A percentile compares a stretch with the other conserved stretches of the same genome.
Evolutionary conservation across 1,140 invertebrate species (phyloP).

Genomic region (Asobara japonica): DNA sequence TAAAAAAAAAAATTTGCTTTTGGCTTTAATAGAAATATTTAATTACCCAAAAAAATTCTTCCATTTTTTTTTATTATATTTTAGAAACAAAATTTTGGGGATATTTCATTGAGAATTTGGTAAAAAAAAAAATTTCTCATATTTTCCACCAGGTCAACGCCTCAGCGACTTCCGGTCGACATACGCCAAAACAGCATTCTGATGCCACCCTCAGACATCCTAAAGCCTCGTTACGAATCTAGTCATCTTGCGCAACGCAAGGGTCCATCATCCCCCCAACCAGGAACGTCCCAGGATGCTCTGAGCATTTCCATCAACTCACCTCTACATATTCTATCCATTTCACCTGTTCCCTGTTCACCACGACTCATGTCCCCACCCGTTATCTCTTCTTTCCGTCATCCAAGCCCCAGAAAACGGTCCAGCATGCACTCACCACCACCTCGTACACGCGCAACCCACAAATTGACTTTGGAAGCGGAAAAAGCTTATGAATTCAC

Average conservation of each 20-base stretch:
- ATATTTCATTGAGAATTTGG: no score
- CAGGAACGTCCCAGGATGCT: constrained; percentile 52
- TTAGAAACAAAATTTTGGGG: no score
- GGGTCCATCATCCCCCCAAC: constrained; percentile 55
- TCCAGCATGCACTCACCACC: constrained; percentile 56
- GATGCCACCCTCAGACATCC: constrained; percentile 61
- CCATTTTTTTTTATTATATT: no score
- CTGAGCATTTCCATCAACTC: constrained; percentile 51
- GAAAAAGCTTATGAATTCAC: constrained; percentile 88
- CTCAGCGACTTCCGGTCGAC: constrained; percentile 60
- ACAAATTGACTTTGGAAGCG: constrained; percentile 65
- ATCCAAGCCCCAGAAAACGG: constrained; percentile 54
- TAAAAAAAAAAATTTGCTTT: no score
- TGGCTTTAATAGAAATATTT: no score
- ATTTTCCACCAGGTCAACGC: constrained; percentile 56
- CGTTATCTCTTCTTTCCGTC: constrained; percentile 53
- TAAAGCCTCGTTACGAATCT: constrained; percentile 59
- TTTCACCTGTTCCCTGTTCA: constrained; percentile 57
- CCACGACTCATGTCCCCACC: constrained; percentile 61
- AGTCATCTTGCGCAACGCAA: constrained; percentile 19
- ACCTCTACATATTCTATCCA: constrained; percentile 56
- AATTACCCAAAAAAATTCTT: no score
- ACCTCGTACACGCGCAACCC: constrained; percentile 54
- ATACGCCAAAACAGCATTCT: constrained; percentile 46
- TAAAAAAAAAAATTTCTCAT: no score